phyloP scores from a whole-genome alignment of 2,888 invertebrate species.

The Tipula lateralis region DNA sequence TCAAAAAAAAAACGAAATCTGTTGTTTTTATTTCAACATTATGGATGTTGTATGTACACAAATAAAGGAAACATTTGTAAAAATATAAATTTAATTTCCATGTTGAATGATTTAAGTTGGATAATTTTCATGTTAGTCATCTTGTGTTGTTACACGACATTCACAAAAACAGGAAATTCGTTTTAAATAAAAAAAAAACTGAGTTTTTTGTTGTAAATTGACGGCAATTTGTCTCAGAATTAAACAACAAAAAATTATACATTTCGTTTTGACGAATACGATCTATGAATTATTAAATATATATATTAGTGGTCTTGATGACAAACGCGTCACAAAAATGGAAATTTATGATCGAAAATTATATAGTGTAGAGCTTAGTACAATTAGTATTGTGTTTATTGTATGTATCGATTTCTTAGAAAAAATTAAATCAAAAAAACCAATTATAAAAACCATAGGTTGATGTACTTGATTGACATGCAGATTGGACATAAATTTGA shows the following conservation, averaged over 20 bases:
- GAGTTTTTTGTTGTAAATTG: neutral
- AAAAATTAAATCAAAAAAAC: neutral
- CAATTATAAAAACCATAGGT: neutral
- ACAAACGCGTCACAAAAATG: neutral
- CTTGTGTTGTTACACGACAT: neutral
- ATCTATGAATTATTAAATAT: slow-evolving; percentile 19
- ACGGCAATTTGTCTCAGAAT: slow-evolving; percentile 1
- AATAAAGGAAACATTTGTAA: slow-evolving; percentile 4
- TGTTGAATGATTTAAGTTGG: slow-evolving; percentile 15
- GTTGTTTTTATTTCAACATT: slow-evolving; percentile 21
- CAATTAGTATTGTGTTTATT: neutral
- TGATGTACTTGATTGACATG: neutral
- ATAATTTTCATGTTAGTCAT: slow-evolving; percentile 9
- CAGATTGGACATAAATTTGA: neutral
- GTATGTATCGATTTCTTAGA: neutral
- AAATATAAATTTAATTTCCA: neutral
- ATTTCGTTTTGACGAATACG: neutral
- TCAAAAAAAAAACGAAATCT: neutral
- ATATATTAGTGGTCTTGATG: neutral
- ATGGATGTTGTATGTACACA: neutral
- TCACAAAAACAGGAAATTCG: neutral
- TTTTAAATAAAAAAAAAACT: neutral
- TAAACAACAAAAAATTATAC: too few relatives aligned
- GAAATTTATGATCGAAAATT: neutral
- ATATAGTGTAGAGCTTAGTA: neutral